These are phyloP conservation scores for Tor tambroides DNA, from an alignment of 2,113 vertebrate genomes.

Conservation along the genomic window DNA sequence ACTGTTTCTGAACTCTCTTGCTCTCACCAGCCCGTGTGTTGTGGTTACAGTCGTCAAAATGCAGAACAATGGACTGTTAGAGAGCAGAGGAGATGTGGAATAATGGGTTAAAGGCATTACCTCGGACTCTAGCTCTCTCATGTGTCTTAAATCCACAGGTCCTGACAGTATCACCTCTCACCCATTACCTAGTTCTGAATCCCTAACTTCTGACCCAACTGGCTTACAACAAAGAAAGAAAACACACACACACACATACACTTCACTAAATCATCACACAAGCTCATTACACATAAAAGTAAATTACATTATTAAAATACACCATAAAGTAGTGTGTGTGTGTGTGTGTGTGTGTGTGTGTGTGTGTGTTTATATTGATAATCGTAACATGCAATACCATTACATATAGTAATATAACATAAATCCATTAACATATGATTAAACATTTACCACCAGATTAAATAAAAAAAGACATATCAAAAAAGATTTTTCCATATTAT, in stretches of 20 bases:
- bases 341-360: too few species aligned
- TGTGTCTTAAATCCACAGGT: constrained; percentile 40
- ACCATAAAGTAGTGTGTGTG: not conserved
- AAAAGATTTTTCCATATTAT: not conserved
- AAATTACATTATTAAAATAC: not conserved
- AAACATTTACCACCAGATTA: not conserved
- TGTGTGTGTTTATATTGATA: too few species aligned
- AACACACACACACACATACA: not conserved
- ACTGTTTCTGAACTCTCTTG: constrained; percentile 55
- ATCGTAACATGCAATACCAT: too few species aligned
- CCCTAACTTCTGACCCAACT: constrained; percentile 31
- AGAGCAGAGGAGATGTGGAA: constrained; percentile 10
- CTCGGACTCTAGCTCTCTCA: constrained; percentile 15
- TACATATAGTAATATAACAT: too few species aligned
- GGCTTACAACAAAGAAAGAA: too few species aligned
- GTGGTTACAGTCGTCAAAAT: constrained; percentile 68
- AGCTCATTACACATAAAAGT: not conserved
- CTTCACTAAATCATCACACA: not conserved
- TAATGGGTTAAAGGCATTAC: not conserved
- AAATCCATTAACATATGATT: not conserved
- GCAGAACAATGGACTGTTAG: constrained; percentile 58
- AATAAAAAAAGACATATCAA: too few species aligned
- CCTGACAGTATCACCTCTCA: constrained; percentile 30
- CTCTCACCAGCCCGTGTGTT: constrained; percentile 60
- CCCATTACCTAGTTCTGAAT: constrained; percentile 45